These are phyloP conservation scores for Pachypsylla venusta DNA, from an alignment of 1,140 invertebrate species.

Conservation along the genomic window DNA sequence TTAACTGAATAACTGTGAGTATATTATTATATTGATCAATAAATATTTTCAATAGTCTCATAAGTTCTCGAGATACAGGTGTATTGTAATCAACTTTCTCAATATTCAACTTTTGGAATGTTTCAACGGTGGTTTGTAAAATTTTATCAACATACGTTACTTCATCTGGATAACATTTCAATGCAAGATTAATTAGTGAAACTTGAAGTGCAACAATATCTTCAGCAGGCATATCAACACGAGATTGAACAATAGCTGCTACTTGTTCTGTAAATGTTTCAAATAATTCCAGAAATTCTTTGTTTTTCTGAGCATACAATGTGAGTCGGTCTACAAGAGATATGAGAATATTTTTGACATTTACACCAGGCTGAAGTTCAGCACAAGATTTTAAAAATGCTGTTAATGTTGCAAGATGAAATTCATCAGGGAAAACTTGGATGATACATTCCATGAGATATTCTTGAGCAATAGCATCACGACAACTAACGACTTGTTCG, in stretches of 20 bases:
- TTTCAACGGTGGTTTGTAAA: constrained; percentile 73
- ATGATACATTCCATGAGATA: constrained; percentile 99
- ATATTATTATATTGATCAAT: constrained; percentile 90
- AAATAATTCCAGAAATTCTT: constrained; percentile 78
- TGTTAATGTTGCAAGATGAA: constrained; percentile 88
- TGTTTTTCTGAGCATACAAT: constrained; percentile 54
- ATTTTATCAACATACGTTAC: constrained; percentile 94
- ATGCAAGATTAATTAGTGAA: constrained; percentile 82
- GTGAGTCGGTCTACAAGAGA: constrained; percentile 87
- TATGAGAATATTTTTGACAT: constrained; percentile 97
- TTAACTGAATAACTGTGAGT: constrained; percentile 63
- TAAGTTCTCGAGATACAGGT: constrained; percentile 77
- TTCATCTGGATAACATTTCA: constrained; percentile 90
- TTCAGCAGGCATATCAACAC: constrained; percentile 86
- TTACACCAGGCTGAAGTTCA: constrained; percentile 85
- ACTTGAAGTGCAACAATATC: constrained; percentile 94
- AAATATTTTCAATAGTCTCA: constrained; percentile 84
- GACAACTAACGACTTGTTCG: constrained; percentile 93
- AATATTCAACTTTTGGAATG: constrained; percentile 61
- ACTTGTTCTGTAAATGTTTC: constrained; percentile 98
- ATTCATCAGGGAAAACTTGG: constrained; percentile 99
- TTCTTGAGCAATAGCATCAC: constrained; percentile 97
- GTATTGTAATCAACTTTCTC: constrained; percentile 65
- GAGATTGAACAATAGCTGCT: constrained; percentile 81
- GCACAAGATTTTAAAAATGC: constrained; percentile 94